Conservation (phyloP, 2,113 vertebrate species). For the Brachypteracias leptosomus region DNA sequence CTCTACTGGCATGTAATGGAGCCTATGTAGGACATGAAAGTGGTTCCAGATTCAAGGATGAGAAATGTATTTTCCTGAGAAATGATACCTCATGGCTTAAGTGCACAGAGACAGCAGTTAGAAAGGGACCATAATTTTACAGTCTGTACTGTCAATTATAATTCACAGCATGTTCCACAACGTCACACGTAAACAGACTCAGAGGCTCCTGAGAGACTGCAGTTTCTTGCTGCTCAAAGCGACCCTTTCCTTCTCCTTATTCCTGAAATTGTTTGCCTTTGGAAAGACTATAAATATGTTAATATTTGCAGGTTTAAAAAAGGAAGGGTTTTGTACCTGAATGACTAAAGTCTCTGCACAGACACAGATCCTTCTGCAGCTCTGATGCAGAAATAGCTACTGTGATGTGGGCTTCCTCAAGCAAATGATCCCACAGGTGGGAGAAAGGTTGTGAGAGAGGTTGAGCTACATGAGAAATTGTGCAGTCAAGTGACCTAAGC, state of each 20-base stretch:
- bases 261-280: background rate
- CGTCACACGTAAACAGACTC: background rate
- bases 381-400: background rate
- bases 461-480: background rate
- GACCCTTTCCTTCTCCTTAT: background rate
- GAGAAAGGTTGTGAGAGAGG: background rate
- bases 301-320: background rate
- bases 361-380: background rate
- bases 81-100: background rate
- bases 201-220: background rate
- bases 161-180: constrained; percentile 5
- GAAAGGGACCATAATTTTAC: constrained; percentile 42
- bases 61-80: constrained; percentile 38
- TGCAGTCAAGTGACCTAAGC: constrained; percentile 4
- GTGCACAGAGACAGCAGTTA: constrained; percentile 1
- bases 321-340: background rate
- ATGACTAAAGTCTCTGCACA: background rate
- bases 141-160: constrained; percentile 47
- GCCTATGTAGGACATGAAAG: background rate
- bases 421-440: background rate
- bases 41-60: constrained; percentile 47
- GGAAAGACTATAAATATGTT: background rate
- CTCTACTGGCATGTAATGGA: background rate
- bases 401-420: background rate
- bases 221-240: background rate